Percentiles rank a stretch among this genome's conserved stretches.
Conservation (phyloP, 2,888 invertebrate genomes). For the Oxytorus armatus region DNA sequence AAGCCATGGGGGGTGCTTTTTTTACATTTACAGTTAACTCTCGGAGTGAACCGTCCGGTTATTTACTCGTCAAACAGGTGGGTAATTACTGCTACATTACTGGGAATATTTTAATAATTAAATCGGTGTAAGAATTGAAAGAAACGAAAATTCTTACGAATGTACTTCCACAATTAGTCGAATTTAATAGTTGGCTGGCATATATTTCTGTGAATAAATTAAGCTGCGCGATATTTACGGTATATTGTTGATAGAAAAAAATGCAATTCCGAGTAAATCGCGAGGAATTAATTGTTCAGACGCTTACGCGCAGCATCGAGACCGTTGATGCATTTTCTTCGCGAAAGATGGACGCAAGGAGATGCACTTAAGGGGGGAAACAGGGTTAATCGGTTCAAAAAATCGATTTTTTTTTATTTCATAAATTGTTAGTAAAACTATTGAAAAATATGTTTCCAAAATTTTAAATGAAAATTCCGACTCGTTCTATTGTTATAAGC, state of each 20-base stretch:
- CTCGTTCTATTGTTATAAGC: no score
- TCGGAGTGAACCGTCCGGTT: conserved; percentile 13
- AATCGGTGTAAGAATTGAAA: neutral
- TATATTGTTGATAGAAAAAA: conserved; percentile 44
- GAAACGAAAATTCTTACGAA: neutral
- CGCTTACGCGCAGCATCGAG: conserved; percentile 19
- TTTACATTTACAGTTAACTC: conserved; percentile 44
- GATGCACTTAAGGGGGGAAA: no score
- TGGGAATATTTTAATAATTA: conserved; percentile 23
- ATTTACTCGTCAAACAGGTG: conserved; percentile 37
- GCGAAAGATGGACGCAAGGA: no score
- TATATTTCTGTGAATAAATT: no score
- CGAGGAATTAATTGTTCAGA: conserved; percentile 52
- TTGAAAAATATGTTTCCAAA: no score
- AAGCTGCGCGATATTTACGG: no score
- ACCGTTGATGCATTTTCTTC: conserved; percentile 14
- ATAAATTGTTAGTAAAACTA: no score
- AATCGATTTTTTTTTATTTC: no score
- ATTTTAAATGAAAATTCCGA: no score
- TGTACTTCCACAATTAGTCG: no score
- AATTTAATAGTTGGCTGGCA: no score
- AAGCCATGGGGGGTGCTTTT: conserved; percentile 7
- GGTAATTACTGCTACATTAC: neutral
- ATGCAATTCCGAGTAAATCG: conserved; percentile 17
- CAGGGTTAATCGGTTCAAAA: no score